Base-by-base conservation (phyloP, 2,888 invertebrate species). In the Perizoma flavofasciatum region DNA sequence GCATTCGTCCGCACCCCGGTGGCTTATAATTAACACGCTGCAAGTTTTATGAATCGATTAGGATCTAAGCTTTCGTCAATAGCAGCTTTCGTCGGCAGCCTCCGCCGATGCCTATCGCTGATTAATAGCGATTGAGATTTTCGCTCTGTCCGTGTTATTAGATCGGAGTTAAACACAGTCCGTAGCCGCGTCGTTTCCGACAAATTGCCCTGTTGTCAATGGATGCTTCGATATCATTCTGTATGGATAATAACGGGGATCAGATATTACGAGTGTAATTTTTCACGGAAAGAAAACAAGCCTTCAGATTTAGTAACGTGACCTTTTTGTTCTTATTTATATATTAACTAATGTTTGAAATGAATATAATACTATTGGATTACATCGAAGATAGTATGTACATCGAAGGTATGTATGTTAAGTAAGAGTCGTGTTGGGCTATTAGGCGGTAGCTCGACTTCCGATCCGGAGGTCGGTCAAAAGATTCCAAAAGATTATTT, bases 31-130 rank as follows among this genome's bases (percentile, higher is more conserved):
- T 92, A 92, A 92, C 92, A 91, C 92, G 85, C 86, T 85, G 85
- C 87, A 83, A 89, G 87, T 89, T 87, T 91, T 91, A 90, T 91
- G 88, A 91, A 89, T 87, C 88, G 92, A 92, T 92, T 92, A 89
- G 83, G 81, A 92, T 92, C 92, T 91, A 90, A 91, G 91, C 92
- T 92, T 92, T 92, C 89, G 87, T 92, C 92, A 90, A 91, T 92
- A 86, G 85, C 86, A 85, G 88, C 87, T 87, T 87, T 88, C 88
- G 83, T 85, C 86, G 76, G 80, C 78, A 76, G 73, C 77, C 81
- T 80, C 82, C 72, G 67, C 70, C 75, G 88, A 90, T 90, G 75
- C 71, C 82, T 91, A 90, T 90, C 89, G 78, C 79, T 91, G 90
- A 92, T 90, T 87, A 86, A 92, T 91, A 81, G 84, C 88, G 82